Evolutionary conservation across 2,113 vertebrate genomes (phyloP), one percentile per base, ranked within the genome.

Genomic region (Dicentrarchus labrax): DNA sequence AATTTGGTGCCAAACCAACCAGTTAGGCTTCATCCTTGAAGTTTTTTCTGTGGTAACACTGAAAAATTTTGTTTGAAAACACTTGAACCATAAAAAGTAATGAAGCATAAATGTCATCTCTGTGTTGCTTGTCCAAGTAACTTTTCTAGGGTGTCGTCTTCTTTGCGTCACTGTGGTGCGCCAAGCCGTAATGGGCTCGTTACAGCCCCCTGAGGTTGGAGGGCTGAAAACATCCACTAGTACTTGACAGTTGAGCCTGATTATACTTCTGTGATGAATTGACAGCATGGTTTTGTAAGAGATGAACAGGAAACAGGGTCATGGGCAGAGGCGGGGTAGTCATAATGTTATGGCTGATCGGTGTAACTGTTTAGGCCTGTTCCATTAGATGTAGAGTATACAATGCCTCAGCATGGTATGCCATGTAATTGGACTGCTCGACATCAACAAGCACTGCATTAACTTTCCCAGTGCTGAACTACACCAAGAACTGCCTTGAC

Each of bases 391-490:
- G 43, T n/a, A 11, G 45, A 48, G 4, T 39, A 54, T 67, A 17
- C 1, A 2, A 53, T 45, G 36, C 38, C 22, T 69, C 24, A 50
- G 38, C 38, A 36, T 67, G 64, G 70, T 30, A 67, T 22, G 17
- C 30, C 59, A 22, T 36, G 69, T 66, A 41, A 10, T 48, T 66
- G 13, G 51, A 57, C 50, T 50, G 69, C 21, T 45, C 39, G 51
- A 48, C 71, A 30, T 67, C 71, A 60, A 30, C 53, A 68, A 43
- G 68, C 45, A 68, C 43, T 50, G 10, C 9, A 13, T 74, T 51
- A 38, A 6, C 57, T 65, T 30, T 16, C 47, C 43, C 15, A 17
- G 5, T 19, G n/a, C 38, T 22, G n/a, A 7, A 41, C 24, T 17
- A 51, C 59, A 54, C 9, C 73, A 24, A 75, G 21, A 72, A 38